phyloP scores from a whole-genome alignment of 2,888 invertebrate genomes.

The Tigriopus californicus region DNA sequence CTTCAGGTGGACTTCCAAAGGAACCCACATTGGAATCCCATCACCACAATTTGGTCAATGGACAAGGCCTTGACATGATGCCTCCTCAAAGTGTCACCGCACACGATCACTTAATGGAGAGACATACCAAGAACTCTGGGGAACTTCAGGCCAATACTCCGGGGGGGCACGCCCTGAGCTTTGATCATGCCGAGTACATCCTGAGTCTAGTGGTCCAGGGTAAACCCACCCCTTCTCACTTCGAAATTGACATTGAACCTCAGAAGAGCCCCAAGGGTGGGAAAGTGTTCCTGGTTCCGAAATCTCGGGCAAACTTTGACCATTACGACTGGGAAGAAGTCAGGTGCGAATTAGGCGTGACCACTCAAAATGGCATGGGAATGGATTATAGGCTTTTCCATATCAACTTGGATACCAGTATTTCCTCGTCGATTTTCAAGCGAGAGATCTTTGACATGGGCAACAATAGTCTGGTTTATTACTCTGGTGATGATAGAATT shows the following conservation, averaged over 20 bases:
- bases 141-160: too few relatives aligned
- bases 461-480: constrained; percentile 1
- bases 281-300: neutral
- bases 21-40: too few relatives aligned
- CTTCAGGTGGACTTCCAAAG: too few relatives aligned
- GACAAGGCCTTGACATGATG: too few relatives aligned
- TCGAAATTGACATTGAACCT: neutral
- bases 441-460: constrained; percentile 11
- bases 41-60: too few relatives aligned
- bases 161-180: too few relatives aligned
- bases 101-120: too few relatives aligned
- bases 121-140: too few relatives aligned
- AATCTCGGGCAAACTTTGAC: neutral
- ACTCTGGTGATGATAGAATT: constrained; percentile 1
- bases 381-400: constrained; percentile 15
- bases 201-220: too few relatives aligned
- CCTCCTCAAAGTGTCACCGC: too few relatives aligned
- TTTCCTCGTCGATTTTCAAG: constrained; percentile 1
- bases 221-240: too few relatives aligned
- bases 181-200: too few relatives aligned
- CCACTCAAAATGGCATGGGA: constrained; percentile 6
- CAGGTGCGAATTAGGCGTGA: constrained; percentile 1
- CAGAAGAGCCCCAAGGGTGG: constrained; percentile 1
- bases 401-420: neutral
- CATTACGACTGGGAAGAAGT: constrained; percentile 11